phyloP scores from a whole-genome alignment of 2,797 vertebrate genomes.

The Malacoctenus gilli region DNA sequence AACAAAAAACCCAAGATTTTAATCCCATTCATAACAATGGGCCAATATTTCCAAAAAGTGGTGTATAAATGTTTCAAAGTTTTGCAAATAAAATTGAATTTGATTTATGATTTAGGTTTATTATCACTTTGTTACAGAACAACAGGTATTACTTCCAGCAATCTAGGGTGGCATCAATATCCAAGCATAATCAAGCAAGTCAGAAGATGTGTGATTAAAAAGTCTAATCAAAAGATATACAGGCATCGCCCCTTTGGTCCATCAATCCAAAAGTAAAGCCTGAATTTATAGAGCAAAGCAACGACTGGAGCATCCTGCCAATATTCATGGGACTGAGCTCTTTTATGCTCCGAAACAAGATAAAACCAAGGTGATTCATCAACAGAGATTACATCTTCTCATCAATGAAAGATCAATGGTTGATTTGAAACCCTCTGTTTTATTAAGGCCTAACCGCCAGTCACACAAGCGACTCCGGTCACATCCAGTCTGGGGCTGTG shows the following conservation, averaged over 20 bases:
- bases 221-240: conserved; percentile 17
- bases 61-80: too few species aligned
- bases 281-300: conserved; percentile 41
- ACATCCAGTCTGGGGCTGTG: conserved; percentile 35
- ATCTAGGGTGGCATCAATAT: conserved; percentile 1
- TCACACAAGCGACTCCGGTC: conserved; percentile 42
- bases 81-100: too few species aligned
- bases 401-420: conserved; percentile 53
- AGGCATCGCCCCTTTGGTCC: neutral
- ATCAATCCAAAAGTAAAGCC: conserved; percentile 21
- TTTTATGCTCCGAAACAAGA: conserved; percentile 44
- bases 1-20: too few species aligned
- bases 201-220: conserved; percentile 18
- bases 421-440: conserved; percentile 48
- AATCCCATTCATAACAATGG: too few species aligned
- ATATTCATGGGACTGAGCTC: conserved; percentile 28
- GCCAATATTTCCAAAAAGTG: neutral
- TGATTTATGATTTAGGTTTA: neutral
- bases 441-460: conserved; percentile 52
- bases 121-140: neutral
- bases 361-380: conserved; percentile 54
- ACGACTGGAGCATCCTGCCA: conserved; percentile 27
- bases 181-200: neutral
- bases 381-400: conserved; percentile 54
- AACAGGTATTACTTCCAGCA: conserved; percentile 3